Conservation (phyloP, 2,113 vertebrate genomes). For the Ictalurus furcatus region DNA sequence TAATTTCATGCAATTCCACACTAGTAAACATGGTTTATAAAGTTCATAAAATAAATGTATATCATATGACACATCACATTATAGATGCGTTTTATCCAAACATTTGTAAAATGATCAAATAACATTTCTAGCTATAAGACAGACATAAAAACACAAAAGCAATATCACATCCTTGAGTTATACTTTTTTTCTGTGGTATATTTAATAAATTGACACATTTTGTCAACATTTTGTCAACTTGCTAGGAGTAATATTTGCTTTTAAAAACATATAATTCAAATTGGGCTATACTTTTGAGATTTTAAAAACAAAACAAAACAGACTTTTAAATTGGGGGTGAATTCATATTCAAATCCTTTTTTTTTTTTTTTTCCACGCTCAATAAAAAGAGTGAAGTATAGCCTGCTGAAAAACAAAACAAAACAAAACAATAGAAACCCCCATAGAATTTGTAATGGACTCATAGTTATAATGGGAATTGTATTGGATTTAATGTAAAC, state of each 20-base stretch:
- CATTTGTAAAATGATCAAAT: not conserved
- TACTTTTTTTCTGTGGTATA: too few species aligned
- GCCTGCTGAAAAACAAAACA: too few species aligned
- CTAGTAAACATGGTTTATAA: not conserved
- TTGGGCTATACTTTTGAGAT: not conserved
- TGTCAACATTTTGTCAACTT: not conserved
- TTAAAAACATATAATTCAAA: too few species aligned
- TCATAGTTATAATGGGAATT: too few species aligned
- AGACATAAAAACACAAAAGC: not conserved
- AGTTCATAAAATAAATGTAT: not conserved
- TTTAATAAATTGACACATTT: too few species aligned
- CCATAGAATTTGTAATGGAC: too few species aligned
- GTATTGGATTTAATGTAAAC: too few species aligned
- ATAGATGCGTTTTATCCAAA: not conserved
- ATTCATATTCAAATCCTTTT: too few species aligned
- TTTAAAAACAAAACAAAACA: not conserved
- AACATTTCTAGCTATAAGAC: not conserved
- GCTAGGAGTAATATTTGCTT: not conserved
- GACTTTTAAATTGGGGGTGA: not conserved
- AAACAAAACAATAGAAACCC: too few species aligned
- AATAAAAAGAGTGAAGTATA: not conserved
- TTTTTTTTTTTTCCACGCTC: too few species aligned
- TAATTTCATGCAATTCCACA: not conserved
- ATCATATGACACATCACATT: not conserved
- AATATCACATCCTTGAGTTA: too few species aligned